Evolutionary conservation across 2,113 vertebrate genomes (phyloP), one percentile per base, ranked within the genome.

Genomic region (Shinisaurus crocodilurus): DNA sequence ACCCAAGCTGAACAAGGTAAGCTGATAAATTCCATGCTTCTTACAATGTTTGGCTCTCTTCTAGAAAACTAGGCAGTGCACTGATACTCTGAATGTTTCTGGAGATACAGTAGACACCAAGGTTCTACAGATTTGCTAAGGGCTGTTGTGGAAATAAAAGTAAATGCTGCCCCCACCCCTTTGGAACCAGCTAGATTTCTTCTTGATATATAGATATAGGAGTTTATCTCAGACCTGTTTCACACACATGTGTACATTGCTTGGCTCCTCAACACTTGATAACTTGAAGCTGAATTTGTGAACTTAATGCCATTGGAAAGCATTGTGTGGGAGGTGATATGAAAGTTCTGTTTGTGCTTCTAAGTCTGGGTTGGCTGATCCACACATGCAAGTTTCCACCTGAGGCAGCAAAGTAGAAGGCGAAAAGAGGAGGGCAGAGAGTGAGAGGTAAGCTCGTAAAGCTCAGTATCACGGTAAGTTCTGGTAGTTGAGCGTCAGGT

Each of bases 1-100:
- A 98, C 97, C 95, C 98, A 98, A 94, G 96, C 96, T 74, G 98
- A 99, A 90, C 99, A 99, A 98, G 99, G 99, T 99, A 96, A 0
- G 37, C 20, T 79, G 48, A 40, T 80, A 74, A 75, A 40, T 63
- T 85, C 45, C 27, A 54, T 27, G 0, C 25, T 70, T 25, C 25
- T 76, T 87, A 5, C 0, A 37, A 0, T 43, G 18, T 25, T 6
- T 29, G 54, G 6, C n/a, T 2, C 32, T 85, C 16, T 43, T 40
- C 8, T 87, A 37, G 40, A 69, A 32, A 27, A 10, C 4, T 6
- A 72, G 5, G 18, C 50, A 3, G 3, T 60, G 6, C 43, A 85
- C 34, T 70, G 65, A 32, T 43, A 45, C 23, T 84, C 40, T 40
- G 9, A 67, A 45, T 85, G 7, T 69, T 45, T 29, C 65, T 43